These are phyloP conservation scores for Bombylius discolor DNA, from an alignment of 2,888 invertebrate genomes.

Conservation along the genomic window DNA sequence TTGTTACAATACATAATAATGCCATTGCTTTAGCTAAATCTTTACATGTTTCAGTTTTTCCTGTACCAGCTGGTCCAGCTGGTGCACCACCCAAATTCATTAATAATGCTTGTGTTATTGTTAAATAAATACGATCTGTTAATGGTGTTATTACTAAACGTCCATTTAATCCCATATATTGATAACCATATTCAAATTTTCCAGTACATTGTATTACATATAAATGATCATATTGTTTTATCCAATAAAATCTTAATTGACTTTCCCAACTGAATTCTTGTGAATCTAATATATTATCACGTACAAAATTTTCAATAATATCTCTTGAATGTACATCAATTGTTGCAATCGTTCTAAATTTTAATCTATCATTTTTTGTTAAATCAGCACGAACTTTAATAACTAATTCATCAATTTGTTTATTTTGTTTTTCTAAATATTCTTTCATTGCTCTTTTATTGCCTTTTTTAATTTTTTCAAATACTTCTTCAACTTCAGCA, in stretches of 20 bases:
- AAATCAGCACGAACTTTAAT: conserved; percentile 56
- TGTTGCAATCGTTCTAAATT: conserved; percentile 79
- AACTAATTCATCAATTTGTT: conserved; percentile 72
- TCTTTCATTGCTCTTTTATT: conserved; percentile 84
- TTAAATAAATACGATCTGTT: conserved; percentile 84
- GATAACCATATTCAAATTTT: conserved; percentile 83
- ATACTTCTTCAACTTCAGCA: conserved; percentile 85
- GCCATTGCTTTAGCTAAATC: conserved; percentile 85
- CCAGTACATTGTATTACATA: conserved; percentile 74
- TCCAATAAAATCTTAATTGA: conserved; percentile 85
- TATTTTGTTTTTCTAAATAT: conserved; percentile 60
- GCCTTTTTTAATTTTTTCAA: conserved; percentile 50
- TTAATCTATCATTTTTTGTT: conserved; percentile 65
- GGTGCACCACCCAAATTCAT: conserved; percentile 89
- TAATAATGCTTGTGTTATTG: conserved; percentile 81
- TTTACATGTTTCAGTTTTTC: conserved; percentile 82
- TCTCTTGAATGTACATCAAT: conserved; percentile 88
- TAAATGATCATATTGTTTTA: conserved; percentile 63
- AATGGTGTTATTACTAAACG: conserved; percentile 83
- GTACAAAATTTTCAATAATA: conserved; percentile 69
- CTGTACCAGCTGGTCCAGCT: conserved; percentile 49
- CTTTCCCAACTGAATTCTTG: conserved; percentile 91
- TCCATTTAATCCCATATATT: conserved; percentile 89
- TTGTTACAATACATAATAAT: conserved; percentile 69
- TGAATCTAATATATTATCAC: conserved; percentile 68